Conservation (phyloP, 2,888 invertebrate species). For the Melikaiella ostensackeni region DNA sequence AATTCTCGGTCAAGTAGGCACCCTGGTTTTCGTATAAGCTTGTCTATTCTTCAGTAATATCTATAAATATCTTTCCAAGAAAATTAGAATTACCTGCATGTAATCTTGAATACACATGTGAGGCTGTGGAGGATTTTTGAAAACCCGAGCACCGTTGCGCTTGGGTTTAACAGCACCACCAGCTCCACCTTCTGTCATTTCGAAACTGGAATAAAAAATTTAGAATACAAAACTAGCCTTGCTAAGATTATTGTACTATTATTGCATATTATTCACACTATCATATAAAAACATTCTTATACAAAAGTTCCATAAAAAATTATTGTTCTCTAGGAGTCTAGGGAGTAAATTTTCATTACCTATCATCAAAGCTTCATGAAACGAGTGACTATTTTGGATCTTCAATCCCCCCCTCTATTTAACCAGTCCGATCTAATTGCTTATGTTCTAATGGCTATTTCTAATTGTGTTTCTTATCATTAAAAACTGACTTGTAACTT, state of each 20-base stretch:
- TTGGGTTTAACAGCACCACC: constrained; percentile 64
- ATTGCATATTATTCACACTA: not conserved
- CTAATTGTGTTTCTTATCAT: not conserved
- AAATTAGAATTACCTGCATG: constrained; percentile 72
- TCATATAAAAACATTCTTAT: not conserved
- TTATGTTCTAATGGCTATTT: not conserved
- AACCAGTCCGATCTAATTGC: not conserved
- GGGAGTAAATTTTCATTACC: not conserved
- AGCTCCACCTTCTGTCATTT: constrained; percentile 68
- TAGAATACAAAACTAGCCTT: not conserved
- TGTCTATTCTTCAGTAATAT: too few relatives aligned
- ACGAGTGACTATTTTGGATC: not conserved
- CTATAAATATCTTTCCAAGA: not conserved
- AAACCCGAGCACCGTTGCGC: constrained; percentile 79
- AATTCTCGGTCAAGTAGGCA: too few relatives aligned
- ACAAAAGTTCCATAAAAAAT: not conserved
- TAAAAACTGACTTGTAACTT: not conserved
- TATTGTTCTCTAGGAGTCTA: too few relatives aligned
- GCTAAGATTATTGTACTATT: not conserved
- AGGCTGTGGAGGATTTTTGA: constrained; percentile 87
- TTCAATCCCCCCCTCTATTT: not conserved
- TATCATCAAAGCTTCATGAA: not conserved
- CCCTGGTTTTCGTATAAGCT: too few relatives aligned
- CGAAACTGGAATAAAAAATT: constrained; percentile 42
- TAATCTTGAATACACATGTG: constrained; percentile 83